phyloP scores from a whole-genome alignment of 1,140 invertebrate genomes.

The Brachionus asplanchnoidis region DNA sequence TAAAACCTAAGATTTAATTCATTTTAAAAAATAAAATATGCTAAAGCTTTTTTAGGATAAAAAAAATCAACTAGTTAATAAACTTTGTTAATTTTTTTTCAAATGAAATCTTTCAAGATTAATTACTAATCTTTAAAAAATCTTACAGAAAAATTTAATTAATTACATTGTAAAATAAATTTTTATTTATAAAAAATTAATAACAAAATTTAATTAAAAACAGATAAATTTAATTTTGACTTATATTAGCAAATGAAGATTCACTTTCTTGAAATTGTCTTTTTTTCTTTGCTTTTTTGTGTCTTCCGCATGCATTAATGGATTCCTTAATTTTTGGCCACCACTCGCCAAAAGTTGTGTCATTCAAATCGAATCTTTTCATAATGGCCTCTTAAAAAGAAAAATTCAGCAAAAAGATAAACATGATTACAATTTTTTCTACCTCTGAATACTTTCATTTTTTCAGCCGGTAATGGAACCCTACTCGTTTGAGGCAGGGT shows the following conservation, averaged over 20 bases:
- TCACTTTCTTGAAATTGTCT: not conserved
- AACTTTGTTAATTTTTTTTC: too few species aligned
- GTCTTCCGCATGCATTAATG: not conserved
- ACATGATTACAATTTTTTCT: not conserved
- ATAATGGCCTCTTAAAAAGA: not conserved
- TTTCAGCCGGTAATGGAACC: not conserved
- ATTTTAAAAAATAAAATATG: too few species aligned
- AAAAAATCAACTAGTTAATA: too few species aligned
- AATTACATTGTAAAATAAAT: not conserved
- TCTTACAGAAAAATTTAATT: not conserved
- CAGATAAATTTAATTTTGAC: not conserved
- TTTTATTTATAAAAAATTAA: not conserved
- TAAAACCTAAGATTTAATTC: too few species aligned
- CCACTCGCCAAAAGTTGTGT: constrained; percentile 3
- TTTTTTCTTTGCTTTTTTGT: constrained; percentile 27
- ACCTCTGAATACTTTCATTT: constrained; percentile 29
- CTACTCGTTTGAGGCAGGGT: not conserved
- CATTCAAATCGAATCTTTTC: constrained; percentile 26
- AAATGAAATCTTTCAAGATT: too few species aligned
- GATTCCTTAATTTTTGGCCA: constrained; percentile 17
- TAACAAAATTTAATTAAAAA: not conserved
- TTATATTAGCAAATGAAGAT: not conserved
- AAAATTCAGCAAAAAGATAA: not conserved
- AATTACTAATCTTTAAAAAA: too few species aligned
- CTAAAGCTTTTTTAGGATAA: too few species aligned